Base-by-base conservation (phyloP, 2,113 vertebrate species). In the Elgaria multicarinata region DNA sequence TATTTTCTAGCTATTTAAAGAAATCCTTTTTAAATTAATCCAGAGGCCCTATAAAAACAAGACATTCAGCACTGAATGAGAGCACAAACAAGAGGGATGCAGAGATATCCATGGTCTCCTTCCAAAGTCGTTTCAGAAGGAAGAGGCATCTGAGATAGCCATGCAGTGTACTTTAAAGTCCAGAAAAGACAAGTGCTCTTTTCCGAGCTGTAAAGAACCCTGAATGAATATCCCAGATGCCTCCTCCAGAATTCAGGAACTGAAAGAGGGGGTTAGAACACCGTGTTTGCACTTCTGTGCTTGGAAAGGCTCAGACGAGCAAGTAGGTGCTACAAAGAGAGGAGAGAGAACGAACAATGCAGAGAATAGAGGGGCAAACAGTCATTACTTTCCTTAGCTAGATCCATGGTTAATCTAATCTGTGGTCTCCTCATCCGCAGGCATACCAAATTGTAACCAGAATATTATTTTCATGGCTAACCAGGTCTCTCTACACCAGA, bases 401-500 rank as follows among this genome's bases (percentile, higher is more conserved):
- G 36, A n/a, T 13, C 33, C n/a, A 55, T 1, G n/a, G 33, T 26
- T 10, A 72, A 55, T 85, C 83, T 78, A 86, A 90, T 33, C 64
- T 89, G 28, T 0, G 5, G 46, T 26, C 24, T 78, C 89, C 80
- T 42, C 78, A 10, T 44, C 53, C 33, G 20, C 31, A 13, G 9
- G 24, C 28, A 46, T 36, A 85, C 46, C 67, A 55, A 53, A 36
- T 18, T 72, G 67, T 72, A 72, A 85, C 53, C 46, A 67, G 2
- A 5, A 42, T 69, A 76, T 36, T 69, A 86, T 33, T 92, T 92
- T 66, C 69, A 81, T 55, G 89, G 76, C 39, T 62, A 44, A 62
- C 20, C 9, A 82, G 39, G 1, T 91, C 18, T 87, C 92, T 87
- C 24, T 16, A 42, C 55, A 36, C 8, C 8, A 39, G 26, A 39